Evolutionary conservation across 2,888 invertebrate genomes (phyloP), one percentile per base, ranked within the genome.

Genomic region (Chaetoderma sp.): DNA sequence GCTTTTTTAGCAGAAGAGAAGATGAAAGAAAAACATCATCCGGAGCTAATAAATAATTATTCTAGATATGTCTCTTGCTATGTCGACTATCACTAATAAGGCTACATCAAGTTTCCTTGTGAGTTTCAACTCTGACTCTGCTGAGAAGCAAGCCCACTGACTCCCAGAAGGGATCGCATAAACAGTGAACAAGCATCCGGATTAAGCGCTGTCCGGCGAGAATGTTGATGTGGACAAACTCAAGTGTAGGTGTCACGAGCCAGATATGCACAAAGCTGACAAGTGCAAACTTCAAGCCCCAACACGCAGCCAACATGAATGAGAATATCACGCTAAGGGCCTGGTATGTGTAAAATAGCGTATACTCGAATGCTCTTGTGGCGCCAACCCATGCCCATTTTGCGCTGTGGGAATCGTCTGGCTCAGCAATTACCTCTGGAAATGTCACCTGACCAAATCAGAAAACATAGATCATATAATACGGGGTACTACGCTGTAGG

Each of bases 181-280:
- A 52, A 30, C 70, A 62, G 60, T 60, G 58, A 3, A 71, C 56
- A 18, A 56, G 50, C 1, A 45, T 25, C 18, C 28, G 18, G 36
- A 45, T 58, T 30, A 66, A 47, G 33, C 44, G 25, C 52, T 54
- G 42, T 4, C 21, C 13, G 4, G 28, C 23, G 16, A 27, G n/a
- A 5, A 52, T 23, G 30, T 67, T 49, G 25, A 67, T 59, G 27
- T 65, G 28, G 27, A 47, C 45, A 50, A 83, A 89, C 60, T 92
- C 88, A 47, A 92, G 85, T 65, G 90, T 90, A 0, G 92, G 92
- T 0, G 89, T 90, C n/a, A 90, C 87, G 80, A 91, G 92, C 92
- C 92, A 92, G 78, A 92, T 91, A 87, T 92, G 91, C 23, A 54
- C 18, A 45, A 70, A 68, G 3, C 92, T 90, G 8, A 92, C 86